These are phyloP conservation scores for Mesoclemmys tuberculata DNA, from an alignment of 2,113 vertebrate species.

Conservation along the genomic window DNA sequence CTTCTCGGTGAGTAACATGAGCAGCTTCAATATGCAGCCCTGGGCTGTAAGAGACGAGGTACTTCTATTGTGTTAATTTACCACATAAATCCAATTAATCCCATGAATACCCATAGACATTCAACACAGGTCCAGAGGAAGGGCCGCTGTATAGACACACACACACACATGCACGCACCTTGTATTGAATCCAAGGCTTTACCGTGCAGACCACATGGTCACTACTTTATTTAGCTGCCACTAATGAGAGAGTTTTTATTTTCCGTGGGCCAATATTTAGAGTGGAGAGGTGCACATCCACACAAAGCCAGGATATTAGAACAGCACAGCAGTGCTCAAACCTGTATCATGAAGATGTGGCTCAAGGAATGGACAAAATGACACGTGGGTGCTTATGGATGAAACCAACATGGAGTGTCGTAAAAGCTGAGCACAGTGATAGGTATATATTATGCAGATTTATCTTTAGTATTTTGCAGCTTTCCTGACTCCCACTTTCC, in stretches of 20 bases:
- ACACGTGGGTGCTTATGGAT: neutral
- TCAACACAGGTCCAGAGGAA: neutral
- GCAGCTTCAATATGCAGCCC: neutral
- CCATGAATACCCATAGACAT: neutral
- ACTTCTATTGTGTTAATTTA: neutral
- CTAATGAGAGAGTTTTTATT: neutral
- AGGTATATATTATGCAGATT: neutral
- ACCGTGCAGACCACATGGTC: neutral
- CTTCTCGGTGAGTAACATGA: fast-evolving
- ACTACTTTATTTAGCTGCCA: slow-evolving; percentile 18
- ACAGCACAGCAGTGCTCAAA: neutral
- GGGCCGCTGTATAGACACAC: neutral
- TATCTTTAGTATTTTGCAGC: neutral
- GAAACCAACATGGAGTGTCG: neutral
- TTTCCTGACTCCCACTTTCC: neutral
- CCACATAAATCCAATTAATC: neutral
- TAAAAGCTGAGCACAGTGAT: neutral
- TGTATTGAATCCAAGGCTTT: neutral
- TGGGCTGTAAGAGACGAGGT: slow-evolving; percentile 19
- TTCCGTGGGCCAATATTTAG: neutral
- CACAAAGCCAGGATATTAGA: neutral
- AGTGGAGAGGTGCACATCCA: neutral
- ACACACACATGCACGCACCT: neutral
- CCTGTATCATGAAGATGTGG: neutral
- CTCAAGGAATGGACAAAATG: neutral